Evolutionary conservation across 1,140 invertebrate species (phyloP).

Genomic region (Limonius californicus): DNA sequence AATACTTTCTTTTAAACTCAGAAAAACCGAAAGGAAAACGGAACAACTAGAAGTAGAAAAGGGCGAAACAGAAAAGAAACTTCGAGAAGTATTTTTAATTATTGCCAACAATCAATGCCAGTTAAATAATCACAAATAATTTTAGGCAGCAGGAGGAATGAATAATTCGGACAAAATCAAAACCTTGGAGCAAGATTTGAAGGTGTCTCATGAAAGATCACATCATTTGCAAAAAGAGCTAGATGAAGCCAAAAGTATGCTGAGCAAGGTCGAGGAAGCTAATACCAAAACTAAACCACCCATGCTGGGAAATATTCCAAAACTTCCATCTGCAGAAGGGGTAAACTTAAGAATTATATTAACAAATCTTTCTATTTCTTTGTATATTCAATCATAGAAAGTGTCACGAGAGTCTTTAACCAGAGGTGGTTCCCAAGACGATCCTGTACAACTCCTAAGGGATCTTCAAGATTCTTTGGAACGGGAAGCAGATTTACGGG

Average conservation of each 20-base stretch:
- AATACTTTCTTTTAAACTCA: constrained; percentile 95
- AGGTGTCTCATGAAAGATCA: constrained; percentile 73
- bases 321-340: constrained; percentile 56
- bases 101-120: not conserved
- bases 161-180: constrained; percentile 62
- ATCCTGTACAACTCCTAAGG: constrained; percentile 72
- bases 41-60: constrained; percentile 89
- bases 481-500: constrained; percentile 86
- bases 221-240: constrained; percentile 64
- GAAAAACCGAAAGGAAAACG: constrained; percentile 88
- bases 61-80: constrained; percentile 63
- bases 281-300: constrained; percentile 58
- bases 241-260: constrained; percentile 54
- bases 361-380: not conserved
- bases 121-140: not conserved
- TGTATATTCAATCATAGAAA: constrained; percentile 48
- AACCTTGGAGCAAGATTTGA: constrained; percentile 78
- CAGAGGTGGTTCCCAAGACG: constrained; percentile 71
- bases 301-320: constrained; percentile 52
- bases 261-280: constrained; percentile 19
- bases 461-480: constrained; percentile 89
- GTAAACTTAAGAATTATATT: constrained; percentile 40
- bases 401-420: constrained; percentile 65
- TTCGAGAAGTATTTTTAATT: constrained; percentile 55
- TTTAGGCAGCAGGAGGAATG: constrained; percentile 55